Evolutionary conservation across 2,797 vertebrate genomes (phyloP).

Genomic region (Tragopan temminckii): DNA sequence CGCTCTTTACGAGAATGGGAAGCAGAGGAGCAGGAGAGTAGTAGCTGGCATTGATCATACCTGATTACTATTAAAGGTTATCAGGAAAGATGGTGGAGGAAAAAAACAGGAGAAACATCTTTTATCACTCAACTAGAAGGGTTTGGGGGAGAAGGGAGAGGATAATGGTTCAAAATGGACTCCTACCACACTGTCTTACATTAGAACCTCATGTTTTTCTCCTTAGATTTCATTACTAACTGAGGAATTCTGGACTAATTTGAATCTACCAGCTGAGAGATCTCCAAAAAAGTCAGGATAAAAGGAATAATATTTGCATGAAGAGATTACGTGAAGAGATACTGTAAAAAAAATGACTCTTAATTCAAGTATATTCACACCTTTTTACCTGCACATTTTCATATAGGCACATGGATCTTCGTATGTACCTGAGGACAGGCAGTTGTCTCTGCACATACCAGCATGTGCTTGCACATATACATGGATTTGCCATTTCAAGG

Average conservation of each 20-base stretch:
- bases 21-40: background rate
- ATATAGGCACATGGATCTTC: background rate
- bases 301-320: background rate
- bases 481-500: background rate
- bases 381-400: background rate
- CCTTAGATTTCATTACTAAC: background rate
- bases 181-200: background rate
- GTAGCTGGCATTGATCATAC: constrained; percentile 48
- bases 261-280: background rate
- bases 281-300: background rate
- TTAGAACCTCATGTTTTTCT: background rate
- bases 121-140: constrained; percentile 13
- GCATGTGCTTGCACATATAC: background rate
- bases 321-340: background rate
- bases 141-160: background rate
- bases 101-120: background rate
- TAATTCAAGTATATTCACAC: background rate
- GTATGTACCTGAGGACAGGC: background rate
- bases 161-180: background rate
- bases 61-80: constrained; percentile 57
- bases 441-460: background rate
- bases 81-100: constrained; percentile 26
- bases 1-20: background rate
- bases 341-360: background rate
- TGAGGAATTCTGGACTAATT: background rate